Conservation (phyloP, 2,797 vertebrate species). For the Danio tinwini region DNA sequence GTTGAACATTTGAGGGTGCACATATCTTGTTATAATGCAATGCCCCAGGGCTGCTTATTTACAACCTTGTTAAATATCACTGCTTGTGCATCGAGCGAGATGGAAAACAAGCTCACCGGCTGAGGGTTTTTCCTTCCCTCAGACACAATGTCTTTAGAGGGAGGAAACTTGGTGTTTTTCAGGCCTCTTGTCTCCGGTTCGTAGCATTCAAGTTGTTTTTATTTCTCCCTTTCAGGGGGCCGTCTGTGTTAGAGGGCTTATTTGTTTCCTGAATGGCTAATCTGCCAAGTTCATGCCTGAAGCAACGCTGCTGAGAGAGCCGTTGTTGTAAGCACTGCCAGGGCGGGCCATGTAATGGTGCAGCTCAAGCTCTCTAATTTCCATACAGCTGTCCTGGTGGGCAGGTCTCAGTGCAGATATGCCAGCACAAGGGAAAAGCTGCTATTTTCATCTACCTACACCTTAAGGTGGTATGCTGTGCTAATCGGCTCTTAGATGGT, state of each 20-base stretch:
- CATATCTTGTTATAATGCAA: slow-evolving; percentile 20
- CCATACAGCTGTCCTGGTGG: slow-evolving; percentile 92
- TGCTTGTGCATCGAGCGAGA: slow-evolving; percentile 38
- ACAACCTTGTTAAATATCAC: slow-evolving; percentile 20
- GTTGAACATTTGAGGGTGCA: not conserved
- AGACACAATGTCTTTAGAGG: slow-evolving; percentile 73
- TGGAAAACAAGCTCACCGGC: slow-evolving; percentile 56
- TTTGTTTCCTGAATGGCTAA: slow-evolving; percentile 91
- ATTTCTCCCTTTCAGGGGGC: slow-evolving; percentile 63
- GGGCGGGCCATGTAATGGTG: slow-evolving; percentile 85
- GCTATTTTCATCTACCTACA: slow-evolving; percentile 31
- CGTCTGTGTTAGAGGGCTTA: slow-evolving; percentile 72
- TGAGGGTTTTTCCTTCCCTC: slow-evolving; percentile 67
- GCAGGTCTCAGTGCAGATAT: slow-evolving; percentile 40
- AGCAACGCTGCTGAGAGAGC: slow-evolving; percentile 84
- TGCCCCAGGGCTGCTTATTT: slow-evolving; percentile 31
- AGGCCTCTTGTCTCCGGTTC: slow-evolving; percentile 55
- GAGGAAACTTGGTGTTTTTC: slow-evolving; percentile 45
- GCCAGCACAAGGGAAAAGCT: slow-evolving; percentile 26
- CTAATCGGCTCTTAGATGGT: not conserved
- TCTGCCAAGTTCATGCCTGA: slow-evolving; percentile 90
- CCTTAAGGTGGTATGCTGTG: not conserved
- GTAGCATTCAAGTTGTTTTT: slow-evolving; percentile 65
- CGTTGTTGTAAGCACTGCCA: slow-evolving; percentile 82
- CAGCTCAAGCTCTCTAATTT: slow-evolving; percentile 92